phyloP scores from a whole-genome alignment of 2,113 vertebrate genomes.

The Sialia sialis region DNA sequence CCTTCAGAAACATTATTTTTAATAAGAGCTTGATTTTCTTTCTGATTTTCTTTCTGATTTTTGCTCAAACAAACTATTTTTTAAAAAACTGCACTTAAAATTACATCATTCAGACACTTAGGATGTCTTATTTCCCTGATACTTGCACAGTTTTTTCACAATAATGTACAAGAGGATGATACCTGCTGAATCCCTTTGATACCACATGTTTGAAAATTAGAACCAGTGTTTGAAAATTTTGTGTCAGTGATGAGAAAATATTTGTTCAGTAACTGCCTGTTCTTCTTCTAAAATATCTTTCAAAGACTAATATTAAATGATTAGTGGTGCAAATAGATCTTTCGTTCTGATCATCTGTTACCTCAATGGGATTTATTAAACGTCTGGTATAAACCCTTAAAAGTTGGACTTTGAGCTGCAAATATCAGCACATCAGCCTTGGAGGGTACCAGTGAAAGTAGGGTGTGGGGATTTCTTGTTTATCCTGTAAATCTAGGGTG shows the following conservation, averaged over 20 bases:
- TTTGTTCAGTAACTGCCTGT: neutral
- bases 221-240: neutral
- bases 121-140: neutral
- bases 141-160: neutral
- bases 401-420: neutral
- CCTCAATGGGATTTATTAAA: neutral
- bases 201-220: neutral
- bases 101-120: neutral
- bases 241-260: neutral
- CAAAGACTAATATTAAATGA: neutral
- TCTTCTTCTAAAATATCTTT: neutral
- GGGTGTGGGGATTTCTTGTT: neutral
- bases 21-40: neutral
- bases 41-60: neutral
- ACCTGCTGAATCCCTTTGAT: neutral
- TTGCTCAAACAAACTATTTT: neutral
- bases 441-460: neutral
- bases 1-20: neutral
- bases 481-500: neutral
- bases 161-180: neutral
- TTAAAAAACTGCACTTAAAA: neutral
- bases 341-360: neutral
- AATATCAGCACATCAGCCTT: neutral
- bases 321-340: neutral
- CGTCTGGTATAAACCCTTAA: neutral